Percentiles rank a stretch among this genome's conserved stretches.
These are phyloP conservation scores for Biston stratarius DNA, from an alignment of 2,888 invertebrate species.

Conservation along the genomic window DNA sequence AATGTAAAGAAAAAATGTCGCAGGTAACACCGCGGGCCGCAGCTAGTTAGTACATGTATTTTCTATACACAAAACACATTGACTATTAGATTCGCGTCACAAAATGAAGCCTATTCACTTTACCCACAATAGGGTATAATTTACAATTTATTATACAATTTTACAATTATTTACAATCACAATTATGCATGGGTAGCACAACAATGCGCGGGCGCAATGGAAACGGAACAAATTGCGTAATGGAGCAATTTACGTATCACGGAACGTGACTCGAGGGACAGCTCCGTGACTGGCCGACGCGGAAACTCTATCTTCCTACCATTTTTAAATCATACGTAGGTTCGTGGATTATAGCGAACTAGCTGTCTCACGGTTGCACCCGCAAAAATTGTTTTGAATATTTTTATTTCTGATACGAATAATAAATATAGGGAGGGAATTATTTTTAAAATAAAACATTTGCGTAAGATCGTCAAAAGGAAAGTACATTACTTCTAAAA, in stretches of 20 bases:
- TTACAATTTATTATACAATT: slow-evolving; percentile 28
- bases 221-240: slow-evolving; percentile 76
- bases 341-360: neutral
- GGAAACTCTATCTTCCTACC: neutral
- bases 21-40: too few relatives aligned
- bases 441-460: too few relatives aligned
- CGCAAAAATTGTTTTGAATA: neutral
- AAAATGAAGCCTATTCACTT: slow-evolving; percentile 7
- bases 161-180: slow-evolving; percentile 23
- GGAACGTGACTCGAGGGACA: slow-evolving; percentile 27
- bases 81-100: slow-evolving; percentile 17
- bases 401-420: too few relatives aligned
- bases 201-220: slow-evolving; percentile 47
- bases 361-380: neutral
- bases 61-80: slow-evolving; percentile 5
- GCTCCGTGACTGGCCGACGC: slow-evolving; percentile 15
- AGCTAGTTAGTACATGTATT: too few relatives aligned
- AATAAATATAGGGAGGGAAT: too few relatives aligned
- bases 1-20: too few relatives aligned
- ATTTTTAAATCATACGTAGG: neutral
- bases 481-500: too few relatives aligned
- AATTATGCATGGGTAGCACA: slow-evolving; percentile 13
- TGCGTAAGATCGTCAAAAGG: too few relatives aligned
- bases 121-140: slow-evolving; percentile 24
- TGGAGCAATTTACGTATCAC: slow-evolving; percentile 73